Evolutionary conservation across 2,888 invertebrate species (phyloP).

Genomic region (Andrena bicolor): DNA sequence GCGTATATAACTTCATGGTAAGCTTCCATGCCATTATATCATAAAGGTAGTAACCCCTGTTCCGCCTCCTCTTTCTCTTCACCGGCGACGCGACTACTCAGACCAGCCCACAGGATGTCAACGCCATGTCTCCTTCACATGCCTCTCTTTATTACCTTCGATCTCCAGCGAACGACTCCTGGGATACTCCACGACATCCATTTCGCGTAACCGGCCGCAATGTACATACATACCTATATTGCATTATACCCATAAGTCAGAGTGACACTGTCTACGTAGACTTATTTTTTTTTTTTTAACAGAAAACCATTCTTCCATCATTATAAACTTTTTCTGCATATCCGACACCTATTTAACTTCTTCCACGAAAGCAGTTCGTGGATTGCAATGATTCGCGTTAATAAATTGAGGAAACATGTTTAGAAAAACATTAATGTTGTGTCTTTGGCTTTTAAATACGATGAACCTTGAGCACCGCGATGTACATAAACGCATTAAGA

Average conservation of each 20-base stretch:
- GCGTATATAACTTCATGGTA: constrained; percentile 44
- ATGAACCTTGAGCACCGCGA: too few relatives aligned
- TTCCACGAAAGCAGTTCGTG: not conserved
- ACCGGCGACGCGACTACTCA: constrained; percentile 49
- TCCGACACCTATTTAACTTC: not conserved
- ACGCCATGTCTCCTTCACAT: constrained; percentile 65
- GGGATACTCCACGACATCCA: constrained; percentile 63
- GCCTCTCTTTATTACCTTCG: constrained; percentile 65
- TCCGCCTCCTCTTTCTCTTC: constrained; percentile 65
- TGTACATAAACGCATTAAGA: too few relatives aligned
- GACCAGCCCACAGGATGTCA: constrained; percentile 60
- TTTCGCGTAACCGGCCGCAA: constrained; percentile 47
- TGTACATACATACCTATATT: constrained; percentile 33
- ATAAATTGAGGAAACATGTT: not conserved
- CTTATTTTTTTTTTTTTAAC: not conserved
- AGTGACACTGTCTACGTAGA: constrained; percentile 4
- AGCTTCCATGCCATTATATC: constrained; percentile 72
- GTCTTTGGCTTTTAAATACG: too few relatives aligned
- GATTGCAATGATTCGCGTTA: constrained; percentile 3
- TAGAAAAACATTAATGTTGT: too few relatives aligned
- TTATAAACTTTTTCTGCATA: not conserved
- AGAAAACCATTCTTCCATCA: not conserved
- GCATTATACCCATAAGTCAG: constrained; percentile 41
- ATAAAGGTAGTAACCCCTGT: constrained; percentile 71
- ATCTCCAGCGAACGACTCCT: constrained; percentile 61